Evolutionary conservation across 2,113 vertebrate genomes (phyloP).

Genomic region (Raja brachyura): DNA sequence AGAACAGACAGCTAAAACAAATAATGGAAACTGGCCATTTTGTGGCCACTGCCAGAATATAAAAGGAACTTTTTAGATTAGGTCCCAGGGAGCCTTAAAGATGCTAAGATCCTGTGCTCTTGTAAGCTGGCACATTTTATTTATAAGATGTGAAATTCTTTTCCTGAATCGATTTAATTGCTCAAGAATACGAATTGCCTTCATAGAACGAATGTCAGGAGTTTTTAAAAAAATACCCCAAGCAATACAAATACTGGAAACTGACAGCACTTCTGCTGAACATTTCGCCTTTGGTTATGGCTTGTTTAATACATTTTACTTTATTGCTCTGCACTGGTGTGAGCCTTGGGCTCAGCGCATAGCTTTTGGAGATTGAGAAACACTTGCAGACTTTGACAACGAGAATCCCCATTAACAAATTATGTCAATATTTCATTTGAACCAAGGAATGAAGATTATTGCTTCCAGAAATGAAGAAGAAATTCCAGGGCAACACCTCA

Average conservation of each 20-base stretch:
- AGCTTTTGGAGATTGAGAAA: conserved; percentile 48
- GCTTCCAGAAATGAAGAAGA: conserved; percentile 47
- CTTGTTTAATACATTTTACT: conserved; percentile 47
- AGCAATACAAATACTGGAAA: conserved; percentile 47
- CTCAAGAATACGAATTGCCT: conserved; percentile 67
- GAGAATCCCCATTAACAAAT: conserved; percentile 51
- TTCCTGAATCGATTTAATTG: conserved; percentile 57
- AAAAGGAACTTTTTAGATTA: conserved; percentile 41
- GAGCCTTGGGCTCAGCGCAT: conserved; percentile 46
- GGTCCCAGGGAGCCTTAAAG: conserved; percentile 50
- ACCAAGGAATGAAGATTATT: conserved; percentile 48
- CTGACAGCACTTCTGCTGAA: conserved; percentile 46
- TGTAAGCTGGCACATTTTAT: conserved; percentile 51
- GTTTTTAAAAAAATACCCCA: conserved; percentile 51
- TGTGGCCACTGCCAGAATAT: not conserved
- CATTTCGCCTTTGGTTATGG: conserved; percentile 44
- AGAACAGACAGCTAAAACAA: not conserved
- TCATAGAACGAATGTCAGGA: conserved; percentile 52
- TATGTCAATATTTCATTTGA: conserved; percentile 52
- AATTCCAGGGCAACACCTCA: conserved; percentile 48
- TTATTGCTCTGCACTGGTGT: conserved; percentile 47
- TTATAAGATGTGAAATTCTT: conserved; percentile 47
- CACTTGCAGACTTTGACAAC: conserved; percentile 46
- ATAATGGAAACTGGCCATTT: not conserved
- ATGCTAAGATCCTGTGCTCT: conserved; percentile 46